phyloP scores from a whole-genome alignment of 1,140 invertebrate genomes.

The Amyelois transitella region DNA sequence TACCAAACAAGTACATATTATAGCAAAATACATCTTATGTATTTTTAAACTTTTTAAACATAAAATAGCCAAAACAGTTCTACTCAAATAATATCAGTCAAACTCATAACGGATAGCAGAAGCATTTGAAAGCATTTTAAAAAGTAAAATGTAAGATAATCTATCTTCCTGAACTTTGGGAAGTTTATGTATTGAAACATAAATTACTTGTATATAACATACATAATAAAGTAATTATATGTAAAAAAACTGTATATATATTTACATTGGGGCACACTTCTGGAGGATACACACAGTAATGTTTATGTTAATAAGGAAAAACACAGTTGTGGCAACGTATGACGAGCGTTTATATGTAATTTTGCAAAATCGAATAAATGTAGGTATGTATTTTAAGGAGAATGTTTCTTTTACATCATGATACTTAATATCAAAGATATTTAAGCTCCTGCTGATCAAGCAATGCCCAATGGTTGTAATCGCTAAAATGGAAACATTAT shows the following conservation, averaged over 20 bases:
- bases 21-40: not conserved
- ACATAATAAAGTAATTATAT: too few relatives aligned
- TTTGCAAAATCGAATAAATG: not conserved
- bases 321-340: conserved; percentile 64
- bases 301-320: conserved; percentile 47
- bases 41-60: conserved; percentile 20
- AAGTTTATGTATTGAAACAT: conserved; percentile 18
- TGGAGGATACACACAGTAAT: conserved; percentile 37
- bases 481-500: not conserved
- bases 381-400: not conserved
- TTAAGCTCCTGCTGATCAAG: not conserved
- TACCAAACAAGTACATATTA: not conserved
- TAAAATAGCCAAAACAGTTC: conserved; percentile 68
- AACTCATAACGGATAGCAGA: conserved; percentile 5
- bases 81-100: conserved; percentile 13
- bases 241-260: not conserved
- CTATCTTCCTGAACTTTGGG: conserved; percentile 34
- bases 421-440: too few relatives aligned
- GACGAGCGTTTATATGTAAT: conserved; percentile 44
- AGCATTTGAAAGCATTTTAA: conserved; percentile 25
- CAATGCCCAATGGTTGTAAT: not conserved
- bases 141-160: not conserved
- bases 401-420: not conserved
- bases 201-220: not conserved
- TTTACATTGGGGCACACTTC: conserved; percentile 25